phyloP scores from a whole-genome alignment of 2,113 vertebrate species.

The Notarius lentiginosus region DNA sequence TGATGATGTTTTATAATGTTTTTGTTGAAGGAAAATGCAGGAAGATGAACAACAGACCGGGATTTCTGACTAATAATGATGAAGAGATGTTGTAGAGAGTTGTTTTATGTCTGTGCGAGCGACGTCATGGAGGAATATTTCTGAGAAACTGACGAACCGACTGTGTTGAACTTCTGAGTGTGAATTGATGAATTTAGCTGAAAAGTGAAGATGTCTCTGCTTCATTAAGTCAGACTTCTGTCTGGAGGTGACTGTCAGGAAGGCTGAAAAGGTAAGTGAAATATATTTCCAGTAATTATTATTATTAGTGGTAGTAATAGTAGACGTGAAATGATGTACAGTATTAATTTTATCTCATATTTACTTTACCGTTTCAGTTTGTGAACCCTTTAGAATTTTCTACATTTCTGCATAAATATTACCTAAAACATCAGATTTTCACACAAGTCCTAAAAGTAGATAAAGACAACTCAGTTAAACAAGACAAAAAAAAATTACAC shows the following conservation, averaged over 20 bases:
- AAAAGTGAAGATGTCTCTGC: background rate
- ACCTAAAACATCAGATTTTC: too few species aligned
- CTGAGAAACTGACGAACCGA: background rate
- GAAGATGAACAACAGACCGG: background rate
- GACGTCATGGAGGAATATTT: background rate
- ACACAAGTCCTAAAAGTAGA: too few species aligned
- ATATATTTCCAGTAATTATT: background rate
- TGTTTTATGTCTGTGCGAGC: background rate
- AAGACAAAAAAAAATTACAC: too few species aligned
- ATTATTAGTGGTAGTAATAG: too few species aligned
- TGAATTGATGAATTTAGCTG: background rate
- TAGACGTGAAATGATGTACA: too few species aligned
- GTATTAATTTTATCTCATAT: too few species aligned
- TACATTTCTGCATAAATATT: too few species aligned
- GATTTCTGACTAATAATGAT: background rate
- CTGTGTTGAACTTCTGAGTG: background rate
- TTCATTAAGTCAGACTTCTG: background rate
- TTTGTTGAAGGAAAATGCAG: too few species aligned
- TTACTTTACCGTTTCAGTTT: background rate
- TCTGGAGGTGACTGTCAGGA: background rate
- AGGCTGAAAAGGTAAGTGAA: slow-evolving; percentile 1
- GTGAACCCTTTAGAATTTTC: too few species aligned
- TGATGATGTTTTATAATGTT: background rate
- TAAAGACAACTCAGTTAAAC: too few species aligned
- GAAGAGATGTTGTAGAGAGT: background rate